A percentile compares a stretch with the other conserved stretches of the same genome.
phyloP scores from a whole-genome alignment of 1,140 invertebrate genomes.

The Lycorma delicatula region DNA sequence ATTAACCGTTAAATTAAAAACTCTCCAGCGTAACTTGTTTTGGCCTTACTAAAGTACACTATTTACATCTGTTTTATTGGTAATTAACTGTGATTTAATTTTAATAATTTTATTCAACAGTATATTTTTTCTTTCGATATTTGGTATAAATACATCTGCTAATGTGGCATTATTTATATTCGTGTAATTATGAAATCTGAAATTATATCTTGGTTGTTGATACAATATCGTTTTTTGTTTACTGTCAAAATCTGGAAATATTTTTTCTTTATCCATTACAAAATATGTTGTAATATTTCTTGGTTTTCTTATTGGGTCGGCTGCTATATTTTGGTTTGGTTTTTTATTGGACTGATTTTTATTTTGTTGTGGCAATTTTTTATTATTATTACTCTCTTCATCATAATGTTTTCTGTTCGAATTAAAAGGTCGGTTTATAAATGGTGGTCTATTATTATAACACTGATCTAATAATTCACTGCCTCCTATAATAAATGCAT shows the following conservation, averaged over 20 bases:
- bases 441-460: not conserved
- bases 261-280: not conserved
- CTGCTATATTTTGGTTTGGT: not conserved
- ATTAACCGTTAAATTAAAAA: no score
- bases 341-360: not conserved
- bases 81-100: no score
- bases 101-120: no score
- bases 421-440: not conserved
- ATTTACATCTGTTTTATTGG: no score
- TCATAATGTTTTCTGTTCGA: not conserved
- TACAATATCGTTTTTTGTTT: not conserved
- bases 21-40: no score
- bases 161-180: no score
- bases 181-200: not conserved
- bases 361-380: not conserved
- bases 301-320: not conserved
- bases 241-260: not conserved
- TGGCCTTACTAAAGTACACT: no score
- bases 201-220: not conserved
- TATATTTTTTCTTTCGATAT: no score
- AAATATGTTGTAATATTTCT: not conserved
- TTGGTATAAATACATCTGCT: no score
- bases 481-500: conserved; percentile 15
- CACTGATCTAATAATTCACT: conserved; percentile 10
- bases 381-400: not conserved